phyloP scores from a whole-genome alignment of 2,797 vertebrate genomes.

The Semaprochilodus insignis region DNA sequence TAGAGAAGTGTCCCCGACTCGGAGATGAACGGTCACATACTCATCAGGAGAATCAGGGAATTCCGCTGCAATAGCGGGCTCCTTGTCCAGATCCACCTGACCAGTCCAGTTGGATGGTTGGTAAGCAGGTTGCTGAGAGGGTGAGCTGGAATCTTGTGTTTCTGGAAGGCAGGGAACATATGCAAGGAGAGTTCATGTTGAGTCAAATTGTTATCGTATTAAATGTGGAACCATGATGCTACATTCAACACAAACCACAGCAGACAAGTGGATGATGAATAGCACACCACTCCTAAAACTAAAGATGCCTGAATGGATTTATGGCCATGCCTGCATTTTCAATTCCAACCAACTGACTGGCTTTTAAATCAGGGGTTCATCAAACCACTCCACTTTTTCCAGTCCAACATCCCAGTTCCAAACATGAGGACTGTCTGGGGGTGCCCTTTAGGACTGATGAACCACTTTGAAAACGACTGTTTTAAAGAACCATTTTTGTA shows the following conservation, averaged over 20 bases:
- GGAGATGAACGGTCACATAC: constrained; percentile 70
- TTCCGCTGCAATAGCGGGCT: constrained; percentile 41
- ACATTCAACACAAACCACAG: neutral
- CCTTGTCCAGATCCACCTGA: constrained; percentile 74
- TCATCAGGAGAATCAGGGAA: constrained; percentile 49
- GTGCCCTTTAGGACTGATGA: too few relatives aligned
- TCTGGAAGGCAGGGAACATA: constrained; percentile 25
- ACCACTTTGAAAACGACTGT: too few relatives aligned
- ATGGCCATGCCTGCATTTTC: neutral
- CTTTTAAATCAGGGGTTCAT: neutral
- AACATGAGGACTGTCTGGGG: too few relatives aligned
- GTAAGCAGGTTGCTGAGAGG: neutral
- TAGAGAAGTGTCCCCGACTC: constrained; percentile 67
- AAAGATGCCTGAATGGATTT: neutral
- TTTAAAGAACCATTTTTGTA: too few relatives aligned
- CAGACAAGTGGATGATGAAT: neutral
- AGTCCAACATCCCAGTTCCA: too few relatives aligned
- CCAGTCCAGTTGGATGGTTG: constrained; percentile 76
- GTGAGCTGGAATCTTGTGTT: neutral
- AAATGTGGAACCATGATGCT: neutral
- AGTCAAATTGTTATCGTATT: neutral
- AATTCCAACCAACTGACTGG: neutral
- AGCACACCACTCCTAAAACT: neutral
- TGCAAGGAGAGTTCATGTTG: neutral
- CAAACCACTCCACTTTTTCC: too few relatives aligned